Evolutionary conservation across 2,888 invertebrate species (phyloP).

Genomic region (Pediacus dermestoides): DNA sequence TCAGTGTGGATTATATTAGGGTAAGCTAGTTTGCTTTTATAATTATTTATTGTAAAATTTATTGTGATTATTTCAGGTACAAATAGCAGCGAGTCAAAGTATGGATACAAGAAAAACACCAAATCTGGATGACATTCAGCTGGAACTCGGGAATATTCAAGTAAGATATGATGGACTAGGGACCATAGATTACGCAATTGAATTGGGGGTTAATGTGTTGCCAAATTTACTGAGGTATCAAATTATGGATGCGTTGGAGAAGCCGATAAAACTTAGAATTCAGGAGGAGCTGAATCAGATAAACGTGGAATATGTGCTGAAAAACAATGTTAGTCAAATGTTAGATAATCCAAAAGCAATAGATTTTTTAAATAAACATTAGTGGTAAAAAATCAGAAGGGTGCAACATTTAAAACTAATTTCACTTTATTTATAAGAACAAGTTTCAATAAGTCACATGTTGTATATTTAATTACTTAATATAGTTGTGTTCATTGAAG

Average conservation of each 20-base stretch:
- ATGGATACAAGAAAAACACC: slow-evolving; percentile 73
- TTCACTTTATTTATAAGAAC: too few species aligned
- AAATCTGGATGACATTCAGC: slow-evolving; percentile 67
- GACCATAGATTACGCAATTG: slow-evolving; percentile 78
- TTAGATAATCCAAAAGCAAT: slow-evolving; percentile 49
- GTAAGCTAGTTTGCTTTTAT: slow-evolving; percentile 36
- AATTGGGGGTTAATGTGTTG: slow-evolving; percentile 74
- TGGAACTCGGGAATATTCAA: slow-evolving; percentile 72
- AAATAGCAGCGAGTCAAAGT: slow-evolving; percentile 68
- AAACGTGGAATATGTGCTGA: slow-evolving; percentile 70
- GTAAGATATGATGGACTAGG: slow-evolving; percentile 81
- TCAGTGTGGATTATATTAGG: slow-evolving; percentile 75
- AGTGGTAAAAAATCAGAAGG: too few species aligned
- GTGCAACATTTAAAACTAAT: too few species aligned
- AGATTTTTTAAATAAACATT: slow-evolving; percentile 14
- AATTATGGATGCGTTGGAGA: slow-evolving; percentile 81
- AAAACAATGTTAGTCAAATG: slow-evolving; percentile 65
- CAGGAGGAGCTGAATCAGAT: slow-evolving; percentile 71
- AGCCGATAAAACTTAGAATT: slow-evolving; percentile 68
- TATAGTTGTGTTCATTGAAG: too few species aligned
- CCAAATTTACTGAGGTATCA: slow-evolving; percentile 84
- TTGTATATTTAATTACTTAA: too few species aligned
- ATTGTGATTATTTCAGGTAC: slow-evolving; percentile 44
- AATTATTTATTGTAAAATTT: background rate
- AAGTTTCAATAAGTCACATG: too few species aligned